Percentiles rank a stretch among this genome's conserved stretches.
Evolutionary conservation across 2,888 invertebrate species (phyloP).

Genomic region (Andrena fulva): DNA sequence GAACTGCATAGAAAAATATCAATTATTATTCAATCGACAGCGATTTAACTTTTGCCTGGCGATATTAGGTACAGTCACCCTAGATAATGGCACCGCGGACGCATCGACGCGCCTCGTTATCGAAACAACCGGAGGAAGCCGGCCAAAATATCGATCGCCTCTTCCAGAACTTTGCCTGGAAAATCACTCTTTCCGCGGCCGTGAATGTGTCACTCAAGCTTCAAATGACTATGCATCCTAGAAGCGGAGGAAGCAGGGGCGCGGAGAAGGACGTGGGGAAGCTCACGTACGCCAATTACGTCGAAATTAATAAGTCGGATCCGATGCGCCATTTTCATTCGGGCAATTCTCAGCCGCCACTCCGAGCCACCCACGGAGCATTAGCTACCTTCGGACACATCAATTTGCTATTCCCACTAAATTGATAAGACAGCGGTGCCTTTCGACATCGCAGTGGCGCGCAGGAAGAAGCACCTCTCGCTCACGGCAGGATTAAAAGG

Average conservation of each 20-base stretch:
- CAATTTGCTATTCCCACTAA: neutral
- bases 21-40: no score
- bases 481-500: neutral
- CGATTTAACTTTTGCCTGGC: no score
- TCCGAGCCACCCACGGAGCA: neutral
- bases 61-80: no score
- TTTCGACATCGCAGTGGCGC: neutral
- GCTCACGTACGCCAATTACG: neutral
- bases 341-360: neutral
- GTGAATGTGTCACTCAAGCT: neutral
- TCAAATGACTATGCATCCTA: constrained; percentile 11
- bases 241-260: neutral
- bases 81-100: neutral
- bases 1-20: no score
- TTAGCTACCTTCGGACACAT: neutral
- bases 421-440: neutral
- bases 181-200: constrained; percentile 45
- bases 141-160: neutral
- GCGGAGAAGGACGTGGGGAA: neutral
- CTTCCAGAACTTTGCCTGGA: neutral
- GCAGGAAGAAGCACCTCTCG: no score
- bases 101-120: neutral
- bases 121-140: neutral
- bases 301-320: constrained; percentile 33
- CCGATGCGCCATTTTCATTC: constrained; percentile 8